Percentiles rank a stretch among this genome's conserved stretches.
These are phyloP conservation scores for Tineola bisselliella DNA, from an alignment of 2,888 invertebrate genomes.

Conservation along the genomic window DNA sequence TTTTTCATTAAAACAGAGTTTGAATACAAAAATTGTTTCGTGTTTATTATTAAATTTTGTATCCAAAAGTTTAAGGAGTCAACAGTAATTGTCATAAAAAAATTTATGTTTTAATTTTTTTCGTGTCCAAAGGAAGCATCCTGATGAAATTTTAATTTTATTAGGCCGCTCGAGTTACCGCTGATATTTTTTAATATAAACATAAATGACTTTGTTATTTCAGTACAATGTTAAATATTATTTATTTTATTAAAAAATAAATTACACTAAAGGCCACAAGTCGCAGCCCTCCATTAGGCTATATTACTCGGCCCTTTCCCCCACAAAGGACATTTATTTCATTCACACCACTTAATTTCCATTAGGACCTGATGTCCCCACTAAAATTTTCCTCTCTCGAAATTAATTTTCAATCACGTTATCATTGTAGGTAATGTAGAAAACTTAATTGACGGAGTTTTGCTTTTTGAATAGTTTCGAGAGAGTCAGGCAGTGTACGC, in stretches of 20 bases:
- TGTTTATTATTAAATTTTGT: neutral
- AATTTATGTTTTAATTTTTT: slow-evolving; percentile 2
- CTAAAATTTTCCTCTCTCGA: neutral
- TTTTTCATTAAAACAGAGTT: no score
- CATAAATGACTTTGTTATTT: neutral
- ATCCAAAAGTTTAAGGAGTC: slow-evolving; percentile 16
- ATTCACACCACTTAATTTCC: slow-evolving; percentile 26
- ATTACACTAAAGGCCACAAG: neutral
- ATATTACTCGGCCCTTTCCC: neutral
- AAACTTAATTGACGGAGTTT: no score
- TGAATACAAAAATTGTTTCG: no score
- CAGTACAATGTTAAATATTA: neutral
- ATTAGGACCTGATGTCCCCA: slow-evolving; percentile 20
- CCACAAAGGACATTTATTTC: slow-evolving; percentile 21
- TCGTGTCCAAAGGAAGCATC: slow-evolving; percentile 19
- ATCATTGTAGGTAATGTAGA: neutral
- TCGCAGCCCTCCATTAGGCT: neutral
- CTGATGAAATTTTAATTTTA: slow-evolving; percentile 42
- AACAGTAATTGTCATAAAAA: slow-evolving; percentile 18
- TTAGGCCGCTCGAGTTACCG: slow-evolving; percentile 23
- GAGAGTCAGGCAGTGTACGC: no score
- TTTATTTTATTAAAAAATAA: neutral
- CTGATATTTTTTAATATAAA: slow-evolving; percentile 20
- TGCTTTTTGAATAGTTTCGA: no score
- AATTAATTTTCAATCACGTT: neutral